Evolutionary conservation across 2,797 vertebrate species (phyloP).

Genomic region (Ciconia nigra): DNA sequence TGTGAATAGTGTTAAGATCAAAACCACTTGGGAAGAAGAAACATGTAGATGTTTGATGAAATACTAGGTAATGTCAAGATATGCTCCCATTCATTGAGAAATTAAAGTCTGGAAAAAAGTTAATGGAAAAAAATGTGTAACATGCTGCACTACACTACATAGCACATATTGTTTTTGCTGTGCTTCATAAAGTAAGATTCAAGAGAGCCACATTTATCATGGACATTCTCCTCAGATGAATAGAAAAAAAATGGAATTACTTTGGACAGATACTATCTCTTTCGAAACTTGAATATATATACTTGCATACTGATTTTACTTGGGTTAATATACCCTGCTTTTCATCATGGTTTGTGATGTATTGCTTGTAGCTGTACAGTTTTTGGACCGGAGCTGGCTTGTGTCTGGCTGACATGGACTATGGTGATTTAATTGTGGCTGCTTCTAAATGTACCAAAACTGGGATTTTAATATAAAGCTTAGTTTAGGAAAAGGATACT

Average conservation of each 20-base stretch:
- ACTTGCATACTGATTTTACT: neutral
- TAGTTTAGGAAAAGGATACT: neutral
- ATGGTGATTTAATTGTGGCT: neutral
- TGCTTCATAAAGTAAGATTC: neutral
- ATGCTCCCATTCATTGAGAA: neutral
- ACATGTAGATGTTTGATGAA: neutral
- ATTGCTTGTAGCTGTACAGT: neutral
- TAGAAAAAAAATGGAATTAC: neutral
- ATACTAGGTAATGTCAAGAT: neutral
- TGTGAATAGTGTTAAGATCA: neutral
- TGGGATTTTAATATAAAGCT: neutral
- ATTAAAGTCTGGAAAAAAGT: neutral
- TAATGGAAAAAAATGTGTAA: neutral
- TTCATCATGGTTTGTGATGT: neutral
- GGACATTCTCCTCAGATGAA: neutral
- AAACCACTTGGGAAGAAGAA: neutral
- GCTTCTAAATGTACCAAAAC: neutral
- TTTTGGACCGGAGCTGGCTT: neutral
- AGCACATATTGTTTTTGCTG: neutral
- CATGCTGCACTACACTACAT: neutral
- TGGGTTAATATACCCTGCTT: neutral
- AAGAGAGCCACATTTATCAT: neutral
- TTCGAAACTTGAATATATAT: neutral
- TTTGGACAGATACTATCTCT: neutral
- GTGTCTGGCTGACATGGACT: neutral